Base-by-base conservation (phyloP, 1,140 invertebrate species). In the Lerema accius region DNA sequence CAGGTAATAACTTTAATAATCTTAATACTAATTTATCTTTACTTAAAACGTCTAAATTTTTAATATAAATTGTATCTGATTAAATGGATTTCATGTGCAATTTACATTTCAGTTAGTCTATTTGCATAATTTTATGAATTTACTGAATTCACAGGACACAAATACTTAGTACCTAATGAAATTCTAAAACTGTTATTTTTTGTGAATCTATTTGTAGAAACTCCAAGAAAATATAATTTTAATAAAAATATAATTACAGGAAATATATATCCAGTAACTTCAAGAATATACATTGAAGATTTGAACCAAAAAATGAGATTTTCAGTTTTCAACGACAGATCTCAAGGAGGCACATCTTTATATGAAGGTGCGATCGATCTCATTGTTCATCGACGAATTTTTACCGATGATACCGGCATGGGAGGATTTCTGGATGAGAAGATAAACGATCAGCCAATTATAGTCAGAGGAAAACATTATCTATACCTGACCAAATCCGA, bases 201-300 rank as follows among this genome's bases (percentile, higher is more conserved):
- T n/a, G n/a, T n/a, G n/a, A n/a, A n/a, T n/a, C n/a, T n/a, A n/a
- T n/a, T n/a, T n/a, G n/a, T n/a, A n/a, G n/a, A n/a, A n/a, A n/a
- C n/a, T n/a, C n/a, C n/a, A n/a, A n/a, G n/a, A n/a, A n/a, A n/a
- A n/a, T n/a, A n/a, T n/a, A n/a, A 23, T 23, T 23, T 23, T 23
- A n/a, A 11, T 37, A 11, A n/a, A 11, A 11, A 37, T 37, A 51
- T 35, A 37, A 37, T 82, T 76, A n/a, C 69, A 89, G 87, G 85
- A 9, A 99, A 99, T 85, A 98, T 98, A 83, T 99, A 98, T 86
- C 98, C 98, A 0, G 93, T 99, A 0, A 98, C 97, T 37, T 95
- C 95, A 10, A 94, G 95, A 69, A 97, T 99, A 23, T 90, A 93
- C 1, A 87, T 98, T 0, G 91, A 92, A 67, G 95, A 96, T 86